Base-by-base conservation (phyloP, 1,140 invertebrate species). In the Heliconius hewitsoni region DNA sequence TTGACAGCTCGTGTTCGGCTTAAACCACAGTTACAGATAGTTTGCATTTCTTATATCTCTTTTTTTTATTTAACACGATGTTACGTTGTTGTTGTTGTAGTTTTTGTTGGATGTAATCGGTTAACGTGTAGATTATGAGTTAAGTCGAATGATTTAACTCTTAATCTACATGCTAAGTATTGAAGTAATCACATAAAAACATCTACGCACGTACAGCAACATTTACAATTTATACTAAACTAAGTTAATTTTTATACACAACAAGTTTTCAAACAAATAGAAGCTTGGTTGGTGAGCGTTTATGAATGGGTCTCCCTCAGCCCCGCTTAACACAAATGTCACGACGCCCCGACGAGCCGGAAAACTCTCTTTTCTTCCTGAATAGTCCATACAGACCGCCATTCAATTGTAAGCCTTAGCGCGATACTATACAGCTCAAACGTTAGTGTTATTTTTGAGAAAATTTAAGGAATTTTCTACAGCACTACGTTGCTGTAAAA, bases 351-450 rank as follows among this genome's bases (percentile, higher is more conserved):
- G 90, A 88, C 91, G 88, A 89, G 89, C 89, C 91, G 93, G 93
- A 92, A 94, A 94, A 93, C 90, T 90, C 93, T 94, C 91, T 91
- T 93, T 94, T 93, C 92, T 94, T 94, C 91, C 90, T 92, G 88
- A 91, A 93, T 89, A 88, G 90, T 85, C 79, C 84, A 78, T 70
- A 76, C 71, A 71, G 81, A 52, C 39, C 57, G 55, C 37, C 82
- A 84, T 34, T 70, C 82, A 16, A 89, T 87, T 85, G 82, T 77
- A 81, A 77, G 87, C 91, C 82, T 79, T 91, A 89, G 71, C 39
- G 37, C 72, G 19, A 57, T 55, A 18, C 18, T 73, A 82, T 87
- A 93, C 83, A 86, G 89, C 70, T 72, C 55, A 86, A 80, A 71
- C 77, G 57, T 39, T 50, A 55, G 73, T 72, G 46, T 73, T 39